Evolutionary conservation across 2,888 invertebrate species (phyloP).

Genomic region (Pseudanteris insignis): DNA sequence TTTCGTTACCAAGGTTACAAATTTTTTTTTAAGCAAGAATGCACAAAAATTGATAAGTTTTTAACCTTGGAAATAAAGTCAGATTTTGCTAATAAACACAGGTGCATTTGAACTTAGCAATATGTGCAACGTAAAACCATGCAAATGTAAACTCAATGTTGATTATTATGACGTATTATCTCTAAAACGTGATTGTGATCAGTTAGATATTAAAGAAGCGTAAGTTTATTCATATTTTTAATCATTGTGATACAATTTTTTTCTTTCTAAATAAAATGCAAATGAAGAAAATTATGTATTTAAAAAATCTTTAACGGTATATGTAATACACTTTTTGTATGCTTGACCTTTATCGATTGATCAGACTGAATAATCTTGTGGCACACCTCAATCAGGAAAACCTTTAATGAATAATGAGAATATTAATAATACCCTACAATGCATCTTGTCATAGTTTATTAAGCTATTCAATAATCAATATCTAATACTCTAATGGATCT

Average conservation of each 20-base stretch:
- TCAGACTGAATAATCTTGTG: conserved; percentile 41
- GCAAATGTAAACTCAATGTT: conserved; percentile 64
- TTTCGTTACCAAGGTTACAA: too few species aligned
- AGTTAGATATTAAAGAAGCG: conserved; percentile 78
- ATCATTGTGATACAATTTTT: too few species aligned
- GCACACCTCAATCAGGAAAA: conserved; percentile 17
- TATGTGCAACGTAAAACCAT: neutral
- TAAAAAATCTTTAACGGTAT: too few species aligned
- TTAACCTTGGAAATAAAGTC: too few species aligned
- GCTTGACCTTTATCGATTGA: conserved; percentile 14
- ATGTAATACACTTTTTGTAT: too few species aligned
- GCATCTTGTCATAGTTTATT: conserved; percentile 17
- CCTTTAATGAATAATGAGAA: conserved; percentile 21
- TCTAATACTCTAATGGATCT: conserved; percentile 8
- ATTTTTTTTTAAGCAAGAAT: too few species aligned
- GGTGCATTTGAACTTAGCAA: too few species aligned
- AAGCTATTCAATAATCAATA: conserved; percentile 19
- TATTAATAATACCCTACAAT: conserved; percentile 16
- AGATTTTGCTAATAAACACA: too few species aligned
- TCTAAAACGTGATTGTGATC: conserved; percentile 72
- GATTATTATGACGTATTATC: conserved; percentile 84
- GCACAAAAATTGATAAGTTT: too few species aligned
- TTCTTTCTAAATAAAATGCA: too few species aligned
- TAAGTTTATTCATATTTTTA: too few species aligned
- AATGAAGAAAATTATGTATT: too few species aligned